Conservation (phyloP, 1,140 invertebrate genomes). For the Dryas iulia region DNA sequence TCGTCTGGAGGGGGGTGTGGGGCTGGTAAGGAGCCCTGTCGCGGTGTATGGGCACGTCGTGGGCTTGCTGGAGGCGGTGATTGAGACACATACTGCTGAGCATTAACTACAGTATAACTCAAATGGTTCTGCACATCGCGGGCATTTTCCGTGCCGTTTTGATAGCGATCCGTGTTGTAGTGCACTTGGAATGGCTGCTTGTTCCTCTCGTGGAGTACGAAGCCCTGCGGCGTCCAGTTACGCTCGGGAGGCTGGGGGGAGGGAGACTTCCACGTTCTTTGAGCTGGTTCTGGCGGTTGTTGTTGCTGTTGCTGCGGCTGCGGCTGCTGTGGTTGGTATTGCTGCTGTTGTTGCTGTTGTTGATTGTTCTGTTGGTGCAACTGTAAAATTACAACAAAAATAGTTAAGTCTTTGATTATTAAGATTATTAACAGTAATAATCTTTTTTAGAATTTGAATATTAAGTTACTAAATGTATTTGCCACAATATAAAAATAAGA, state of each 20-base stretch:
- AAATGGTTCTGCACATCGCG: conserved; percentile 62
- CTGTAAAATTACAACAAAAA: conserved; percentile 35
- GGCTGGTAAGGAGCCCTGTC: conserved; percentile 67
- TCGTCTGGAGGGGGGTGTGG: conserved; percentile 84
- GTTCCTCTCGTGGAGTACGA: conserved; percentile 62
- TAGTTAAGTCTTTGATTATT: no score
- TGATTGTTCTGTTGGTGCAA: conserved; percentile 59
- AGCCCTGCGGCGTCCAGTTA: conserved; percentile 67
- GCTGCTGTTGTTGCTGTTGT: conserved; percentile 43
- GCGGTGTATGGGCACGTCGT: conserved; percentile 63
- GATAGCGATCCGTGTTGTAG: conserved; percentile 61
- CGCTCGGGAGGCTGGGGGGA: conserved; percentile 57
- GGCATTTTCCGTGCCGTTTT: conserved; percentile 65
- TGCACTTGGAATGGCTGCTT: conserved; percentile 62
- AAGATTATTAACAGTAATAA: no score
- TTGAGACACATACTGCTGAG: conserved; percentile 50
- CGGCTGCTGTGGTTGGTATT: no score
- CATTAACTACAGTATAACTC: conserved; percentile 73
- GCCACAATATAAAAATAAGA: no score
- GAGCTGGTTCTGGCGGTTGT: conserved; percentile 36
- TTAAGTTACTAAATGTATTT: no score
- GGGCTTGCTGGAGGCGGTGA: conserved; percentile 60
- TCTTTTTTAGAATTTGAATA: no score
- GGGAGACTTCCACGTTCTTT: conserved; percentile 67
- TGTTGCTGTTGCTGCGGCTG: conserved; percentile 47